phyloP scores from a whole-genome alignment of 1,140 invertebrate species.

The Drosophila fuyamai region DNA sequence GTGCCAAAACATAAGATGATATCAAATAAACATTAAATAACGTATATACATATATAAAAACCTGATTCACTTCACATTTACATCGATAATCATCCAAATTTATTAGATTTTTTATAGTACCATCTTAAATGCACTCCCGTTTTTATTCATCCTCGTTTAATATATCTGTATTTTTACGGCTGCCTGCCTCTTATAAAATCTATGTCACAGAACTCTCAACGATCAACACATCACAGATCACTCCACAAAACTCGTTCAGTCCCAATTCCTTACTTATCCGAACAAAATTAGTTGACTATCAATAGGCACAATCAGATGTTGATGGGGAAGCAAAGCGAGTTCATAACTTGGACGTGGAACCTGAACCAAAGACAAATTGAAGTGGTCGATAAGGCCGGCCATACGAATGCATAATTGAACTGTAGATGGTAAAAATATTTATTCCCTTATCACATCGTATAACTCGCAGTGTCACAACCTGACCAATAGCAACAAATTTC shows the following conservation, averaged over 20 bases:
- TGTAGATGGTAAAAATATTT: conserved; percentile 78
- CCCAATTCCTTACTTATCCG: neutral
- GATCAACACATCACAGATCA: conserved; percentile 23
- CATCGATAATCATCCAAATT: neutral
- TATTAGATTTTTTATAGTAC: neutral
- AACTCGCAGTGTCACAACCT: conserved; percentile 74
- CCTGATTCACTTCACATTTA: neutral
- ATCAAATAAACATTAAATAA: too few species aligned
- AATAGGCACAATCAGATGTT: conserved; percentile 4
- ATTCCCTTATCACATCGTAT: conserved; percentile 83
- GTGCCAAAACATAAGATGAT: too few species aligned
- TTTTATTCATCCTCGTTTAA: neutral
- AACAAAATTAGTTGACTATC: conserved; percentile 22
- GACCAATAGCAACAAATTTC: conserved; percentile 48
- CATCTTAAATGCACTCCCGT: too few species aligned
- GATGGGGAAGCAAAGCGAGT: conserved; percentile 22
- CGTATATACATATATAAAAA: too few species aligned
- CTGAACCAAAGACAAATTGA: conserved; percentile 49
- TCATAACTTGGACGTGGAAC: conserved; percentile 30
- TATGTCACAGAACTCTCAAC: conserved; percentile 13
- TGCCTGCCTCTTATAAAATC: conserved; percentile 11
- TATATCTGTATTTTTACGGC: conserved; percentile 15
- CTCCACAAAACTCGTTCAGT: neutral
- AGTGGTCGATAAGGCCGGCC: conserved; percentile 33
- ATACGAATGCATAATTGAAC: conserved; percentile 67